Conservation (phyloP, 2,113 vertebrate genomes). For the Macquaria ambigua region DNA sequence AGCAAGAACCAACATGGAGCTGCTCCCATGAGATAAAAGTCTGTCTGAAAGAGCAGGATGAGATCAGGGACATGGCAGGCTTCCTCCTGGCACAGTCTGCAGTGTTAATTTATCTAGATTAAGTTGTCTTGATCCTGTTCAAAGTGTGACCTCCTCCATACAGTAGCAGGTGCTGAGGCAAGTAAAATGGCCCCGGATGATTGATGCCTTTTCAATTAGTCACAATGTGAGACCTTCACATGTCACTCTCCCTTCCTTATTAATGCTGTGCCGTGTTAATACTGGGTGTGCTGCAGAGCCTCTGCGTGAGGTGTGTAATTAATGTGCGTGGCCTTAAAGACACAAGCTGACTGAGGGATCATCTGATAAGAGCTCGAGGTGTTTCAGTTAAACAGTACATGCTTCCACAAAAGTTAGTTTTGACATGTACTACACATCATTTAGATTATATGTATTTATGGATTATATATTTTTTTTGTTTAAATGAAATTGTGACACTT, state of each 20-base stretch:
- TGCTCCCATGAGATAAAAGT: background rate
- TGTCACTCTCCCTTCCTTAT: conserved; percentile 60
- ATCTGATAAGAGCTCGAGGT: conserved; percentile 22
- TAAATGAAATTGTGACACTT: conserved; percentile 9
- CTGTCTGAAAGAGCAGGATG: background rate
- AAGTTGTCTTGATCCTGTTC: conserved; percentile 48
- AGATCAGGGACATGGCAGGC: conserved; percentile 5
- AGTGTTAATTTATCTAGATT: conserved; percentile 61
- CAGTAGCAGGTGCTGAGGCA: conserved; percentile 86
- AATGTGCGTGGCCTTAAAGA: conserved; percentile 44
- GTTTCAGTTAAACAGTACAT: conserved; percentile 19
- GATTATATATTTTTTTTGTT: conserved; percentile 4
- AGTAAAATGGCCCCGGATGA: conserved; percentile 83
- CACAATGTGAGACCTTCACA: conserved; percentile 69
- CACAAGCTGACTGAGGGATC: conserved; percentile 13
- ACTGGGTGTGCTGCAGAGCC: conserved; percentile 37
- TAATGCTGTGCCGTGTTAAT: conserved; percentile 66
- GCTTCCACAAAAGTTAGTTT: background rate
- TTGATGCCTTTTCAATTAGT: conserved; percentile 84
- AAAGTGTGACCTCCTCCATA: conserved; percentile 77
- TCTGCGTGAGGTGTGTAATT: conserved; percentile 51
- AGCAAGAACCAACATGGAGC: background rate
- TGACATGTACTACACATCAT: background rate
- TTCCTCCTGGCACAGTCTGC: conserved; percentile 7
- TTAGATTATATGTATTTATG: background rate